Evolutionary conservation across 1,140 invertebrate species (phyloP), one percentile per base, ranked within the genome.

Genomic region (Tenebrio molitor): DNA sequence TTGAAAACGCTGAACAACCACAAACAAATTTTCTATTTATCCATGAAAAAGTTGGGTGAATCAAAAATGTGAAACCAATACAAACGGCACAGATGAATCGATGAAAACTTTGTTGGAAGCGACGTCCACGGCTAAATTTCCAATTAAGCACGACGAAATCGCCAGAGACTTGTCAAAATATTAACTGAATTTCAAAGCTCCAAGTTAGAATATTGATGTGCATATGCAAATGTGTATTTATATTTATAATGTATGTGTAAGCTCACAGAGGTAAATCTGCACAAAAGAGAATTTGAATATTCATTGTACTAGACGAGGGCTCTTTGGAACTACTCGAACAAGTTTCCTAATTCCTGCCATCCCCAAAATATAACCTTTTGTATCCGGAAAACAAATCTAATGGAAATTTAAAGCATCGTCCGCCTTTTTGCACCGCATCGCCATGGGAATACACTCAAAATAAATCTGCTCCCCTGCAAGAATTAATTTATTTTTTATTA

Each of bases 221-320:
- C 36, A 39, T 39, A 39, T 39, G 36, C 36, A 39, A 39, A 39
- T 39, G n/a, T 33, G 36, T 39, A 39, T 39, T 39, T 39, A 33
- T 53, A 53, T 58, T 58, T 58, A 58, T 58, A 58, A 58, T 58
- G 23, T 14, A 58, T 58, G 44, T 50, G 50, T 25, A 58, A 33
- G 50, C 50, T 23, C 10, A 15, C 15, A 10, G 44, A 23, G 50
- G 23, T 25, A 29, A n/a, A 58, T 10, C 50, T 58, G 12, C n/a
- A 58, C 50, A 58, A 58, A 58, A 58, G 50, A 23, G 23, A 58
- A 58, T 58, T 58, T 58, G 50, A 58, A 58, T 58, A 58, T 58
- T 58, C 50, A 58, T 58, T 58, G 50, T 29, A 58, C 10, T 29
- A 58, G 50, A 29, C 16, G 4, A 58, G 46, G 16, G 46, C 46